These are phyloP conservation scores for Eupelmus urozonus DNA, from an alignment of 2,888 invertebrate genomes.

Conservation along the genomic window DNA sequence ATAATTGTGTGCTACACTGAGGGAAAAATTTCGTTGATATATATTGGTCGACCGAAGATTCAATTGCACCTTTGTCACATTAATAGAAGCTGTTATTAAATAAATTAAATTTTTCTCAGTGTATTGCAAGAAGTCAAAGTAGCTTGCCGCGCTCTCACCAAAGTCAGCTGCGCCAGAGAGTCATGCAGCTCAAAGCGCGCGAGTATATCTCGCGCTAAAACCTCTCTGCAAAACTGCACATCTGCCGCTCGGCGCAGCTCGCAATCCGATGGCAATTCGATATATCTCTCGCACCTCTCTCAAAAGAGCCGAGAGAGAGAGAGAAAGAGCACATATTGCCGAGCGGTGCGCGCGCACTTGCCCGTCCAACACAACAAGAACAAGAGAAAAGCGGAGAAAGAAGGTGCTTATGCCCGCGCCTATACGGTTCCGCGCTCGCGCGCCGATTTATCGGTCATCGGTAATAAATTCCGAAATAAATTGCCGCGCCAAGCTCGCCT, in stretches of 20 bases:
- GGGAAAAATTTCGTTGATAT: no score
- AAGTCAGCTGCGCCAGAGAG: slow-evolving; percentile 34
- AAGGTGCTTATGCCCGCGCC: slow-evolving; percentile 19
- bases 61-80: no score
- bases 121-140: no score
- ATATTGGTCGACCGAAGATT: no score
- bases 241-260: slow-evolving; percentile 47
- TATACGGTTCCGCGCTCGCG: slow-evolving; percentile 42
- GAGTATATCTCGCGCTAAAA: slow-evolving; percentile 24
- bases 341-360: not conserved
- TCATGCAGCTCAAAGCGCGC: no score
- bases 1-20: no score
- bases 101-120: no score
- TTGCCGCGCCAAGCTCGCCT: slow-evolving; percentile 64
- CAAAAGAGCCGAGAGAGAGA: slow-evolving; percentile 24
- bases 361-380: not conserved
- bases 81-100: no score
- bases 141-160: no score
- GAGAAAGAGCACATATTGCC: slow-evolving; percentile 9
- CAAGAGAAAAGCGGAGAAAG: slow-evolving; percentile 23
- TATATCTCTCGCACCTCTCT: slow-evolving; percentile 60
- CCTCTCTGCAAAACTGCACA: slow-evolving; percentile 46
- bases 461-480: slow-evolving; percentile 77
- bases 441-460: slow-evolving; percentile 74
- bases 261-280: slow-evolving; percentile 70